These are phyloP conservation scores for Scyliorhinus canicula DNA, from an alignment of 2,797 vertebrate genomes.

Conservation along the genomic window DNA sequence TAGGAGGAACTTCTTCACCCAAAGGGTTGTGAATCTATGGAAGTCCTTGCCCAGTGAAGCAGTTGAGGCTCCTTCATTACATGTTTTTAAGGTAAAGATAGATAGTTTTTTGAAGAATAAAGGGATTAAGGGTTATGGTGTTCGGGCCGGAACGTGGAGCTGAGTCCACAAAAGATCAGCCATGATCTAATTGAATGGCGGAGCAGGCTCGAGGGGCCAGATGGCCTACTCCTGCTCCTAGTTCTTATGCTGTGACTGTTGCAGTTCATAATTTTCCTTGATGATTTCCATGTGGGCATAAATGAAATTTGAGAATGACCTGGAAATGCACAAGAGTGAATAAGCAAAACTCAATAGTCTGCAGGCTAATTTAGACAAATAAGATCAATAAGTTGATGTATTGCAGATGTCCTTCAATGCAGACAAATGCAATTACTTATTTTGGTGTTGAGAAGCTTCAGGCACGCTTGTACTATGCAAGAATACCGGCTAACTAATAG, in stretches of 20 bases:
- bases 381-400: neutral
- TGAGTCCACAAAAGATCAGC: too few relatives aligned
- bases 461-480: neutral
- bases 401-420: neutral
- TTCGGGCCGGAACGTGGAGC: too few relatives aligned
- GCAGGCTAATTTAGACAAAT: neutral
- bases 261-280: neutral
- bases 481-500: neutral
- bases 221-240: too few relatives aligned
- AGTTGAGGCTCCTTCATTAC: too few relatives aligned
- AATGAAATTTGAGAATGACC: neutral
- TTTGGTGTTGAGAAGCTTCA: neutral
- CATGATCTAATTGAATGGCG: too few relatives aligned
- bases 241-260: neutral
- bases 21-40: too few relatives aligned
- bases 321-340: neutral
- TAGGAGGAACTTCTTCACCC: too few relatives aligned
- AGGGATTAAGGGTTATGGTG: too few relatives aligned
- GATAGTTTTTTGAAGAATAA: too few relatives aligned
- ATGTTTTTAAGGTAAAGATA: too few relatives aligned
- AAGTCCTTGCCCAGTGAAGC: too few relatives aligned
- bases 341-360: neutral
- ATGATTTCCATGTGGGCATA: neutral
- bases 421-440: neutral
- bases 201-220: too few relatives aligned